These are phyloP conservation scores for Falco columbarius DNA, from an alignment of 2,797 vertebrate species.

Conservation along the genomic window DNA sequence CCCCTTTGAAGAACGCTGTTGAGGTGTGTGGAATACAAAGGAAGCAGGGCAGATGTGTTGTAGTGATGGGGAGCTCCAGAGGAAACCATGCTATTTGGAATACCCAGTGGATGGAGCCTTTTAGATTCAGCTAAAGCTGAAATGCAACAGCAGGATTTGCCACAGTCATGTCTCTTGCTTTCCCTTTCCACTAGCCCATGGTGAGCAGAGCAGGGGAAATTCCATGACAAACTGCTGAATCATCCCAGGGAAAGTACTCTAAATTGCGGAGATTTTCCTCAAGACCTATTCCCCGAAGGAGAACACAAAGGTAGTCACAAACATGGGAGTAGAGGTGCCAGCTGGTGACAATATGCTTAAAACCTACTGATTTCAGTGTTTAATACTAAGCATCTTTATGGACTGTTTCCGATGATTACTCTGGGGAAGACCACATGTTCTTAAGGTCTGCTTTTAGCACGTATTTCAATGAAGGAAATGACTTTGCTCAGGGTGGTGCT, in stretches of 20 bases:
- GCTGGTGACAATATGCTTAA: slow-evolving; percentile 1
- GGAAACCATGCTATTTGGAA: background rate
- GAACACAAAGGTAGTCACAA: background rate
- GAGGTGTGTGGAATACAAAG: background rate
- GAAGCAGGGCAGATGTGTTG: background rate
- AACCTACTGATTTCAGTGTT: background rate
- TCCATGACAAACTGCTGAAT: background rate
- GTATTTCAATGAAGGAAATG: background rate
- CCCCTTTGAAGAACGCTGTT: background rate
- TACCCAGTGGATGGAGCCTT: background rate
- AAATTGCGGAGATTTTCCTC: slow-evolving; percentile 15
- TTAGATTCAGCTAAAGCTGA: background rate
- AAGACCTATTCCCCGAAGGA: background rate
- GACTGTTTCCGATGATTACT: background rate
- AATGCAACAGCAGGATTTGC: background rate
- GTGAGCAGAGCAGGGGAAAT: slow-evolving; percentile 8
- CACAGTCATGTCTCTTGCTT: background rate
- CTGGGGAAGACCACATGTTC: background rate
- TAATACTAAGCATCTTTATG: background rate
- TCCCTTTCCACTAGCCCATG: background rate
- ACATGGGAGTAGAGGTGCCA: background rate
- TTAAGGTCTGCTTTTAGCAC: background rate
- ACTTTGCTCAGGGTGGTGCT: background rate
- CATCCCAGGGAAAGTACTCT: background rate
- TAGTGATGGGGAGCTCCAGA: background rate